phyloP scores from a whole-genome alignment of 2,888 invertebrate genomes.

The Syritta pipiens region DNA sequence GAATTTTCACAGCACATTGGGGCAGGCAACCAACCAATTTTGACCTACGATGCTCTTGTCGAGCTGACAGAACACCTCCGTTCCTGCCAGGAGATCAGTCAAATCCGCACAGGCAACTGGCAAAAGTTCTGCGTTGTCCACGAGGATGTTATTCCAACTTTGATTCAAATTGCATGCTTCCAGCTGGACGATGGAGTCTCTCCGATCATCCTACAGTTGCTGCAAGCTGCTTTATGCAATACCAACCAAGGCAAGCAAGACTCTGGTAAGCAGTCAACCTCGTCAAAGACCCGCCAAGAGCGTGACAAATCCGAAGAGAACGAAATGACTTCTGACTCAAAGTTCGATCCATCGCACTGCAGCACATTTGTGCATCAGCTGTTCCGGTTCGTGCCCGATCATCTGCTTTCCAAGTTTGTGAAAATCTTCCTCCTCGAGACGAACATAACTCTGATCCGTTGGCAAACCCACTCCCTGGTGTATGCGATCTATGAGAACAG shows the following conservation, averaged over 20 bases:
- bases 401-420: conserved; percentile 84
- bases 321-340: conserved; percentile 81
- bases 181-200: conserved; percentile 94
- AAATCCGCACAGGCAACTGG: conserved; percentile 96
- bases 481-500: conserved; percentile 93
- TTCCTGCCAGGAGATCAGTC: conserved; percentile 95
- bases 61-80: conserved; percentile 96
- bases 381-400: conserved; percentile 82
- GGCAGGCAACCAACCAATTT: conserved; percentile 77
- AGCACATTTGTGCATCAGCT: conserved; percentile 85
- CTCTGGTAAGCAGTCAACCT: conserved; percentile 80
- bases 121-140: conserved; percentile 91
- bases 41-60: conserved; percentile 94
- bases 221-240: conserved; percentile 92
- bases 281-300: conserved; percentile 81
- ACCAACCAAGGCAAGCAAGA: conserved; percentile 75
- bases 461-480: conserved; percentile 95
- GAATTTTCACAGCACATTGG: conserved; percentile 67
- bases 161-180: conserved; percentile 89
- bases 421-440: conserved; percentile 95
- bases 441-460: conserved; percentile 93
- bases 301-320: conserved; percentile 85
- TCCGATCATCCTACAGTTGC: conserved; percentile 92
- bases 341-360: conserved; percentile 85
- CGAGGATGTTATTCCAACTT: conserved; percentile 87